phyloP scores from a whole-genome alignment of 2,888 invertebrate species.

The Octonoba sinensis region DNA sequence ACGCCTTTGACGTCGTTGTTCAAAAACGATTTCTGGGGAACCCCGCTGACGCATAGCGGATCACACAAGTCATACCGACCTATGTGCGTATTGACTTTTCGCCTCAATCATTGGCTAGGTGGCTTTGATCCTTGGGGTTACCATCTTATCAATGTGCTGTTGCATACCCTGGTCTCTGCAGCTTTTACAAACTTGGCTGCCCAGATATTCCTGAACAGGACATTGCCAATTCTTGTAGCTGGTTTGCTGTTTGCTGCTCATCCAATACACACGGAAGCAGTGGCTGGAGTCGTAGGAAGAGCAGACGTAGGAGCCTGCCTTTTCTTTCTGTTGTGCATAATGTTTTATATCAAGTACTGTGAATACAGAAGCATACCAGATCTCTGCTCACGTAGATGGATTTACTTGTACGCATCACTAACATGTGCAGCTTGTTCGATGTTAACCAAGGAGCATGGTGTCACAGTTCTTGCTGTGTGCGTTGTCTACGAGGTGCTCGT shows the following conservation, averaged over 20 bases:
- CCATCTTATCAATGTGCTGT: slow-evolving; percentile 86
- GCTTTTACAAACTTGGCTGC: slow-evolving; percentile 78
- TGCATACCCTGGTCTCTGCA: slow-evolving; percentile 87
- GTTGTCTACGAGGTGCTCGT: slow-evolving; percentile 87
- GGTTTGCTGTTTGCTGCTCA: slow-evolving; percentile 93
- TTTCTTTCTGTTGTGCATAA: slow-evolving; percentile 88
- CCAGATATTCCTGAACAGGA: slow-evolving; percentile 46
- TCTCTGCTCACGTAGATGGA: slow-evolving; percentile 33
- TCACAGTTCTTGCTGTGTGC: slow-evolving; percentile 91
- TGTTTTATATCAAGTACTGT: slow-evolving; percentile 84
- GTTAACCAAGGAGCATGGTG: slow-evolving; percentile 94
- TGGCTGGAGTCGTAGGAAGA: slow-evolving; percentile 95
- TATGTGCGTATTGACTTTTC: slow-evolving; percentile 88
- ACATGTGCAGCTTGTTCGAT: slow-evolving; percentile 83
- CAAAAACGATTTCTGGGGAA: slow-evolving; percentile 98
- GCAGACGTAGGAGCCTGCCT: slow-evolving; percentile 95
- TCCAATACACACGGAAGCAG: slow-evolving; percentile 97
- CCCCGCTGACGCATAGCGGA: slow-evolving; percentile 89
- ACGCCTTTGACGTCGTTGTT: slow-evolving; percentile 86
- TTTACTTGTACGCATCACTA: slow-evolving; percentile 77
- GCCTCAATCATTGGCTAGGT: slow-evolving; percentile 81
- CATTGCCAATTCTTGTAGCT: slow-evolving; percentile 75
- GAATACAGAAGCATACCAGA: slow-evolving; percentile 50
- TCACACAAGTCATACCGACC: slow-evolving; percentile 98
- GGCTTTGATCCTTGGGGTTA: slow-evolving; percentile 85